phyloP scores from a whole-genome alignment of 2,113 vertebrate genomes.

The Zeus faber region DNA sequence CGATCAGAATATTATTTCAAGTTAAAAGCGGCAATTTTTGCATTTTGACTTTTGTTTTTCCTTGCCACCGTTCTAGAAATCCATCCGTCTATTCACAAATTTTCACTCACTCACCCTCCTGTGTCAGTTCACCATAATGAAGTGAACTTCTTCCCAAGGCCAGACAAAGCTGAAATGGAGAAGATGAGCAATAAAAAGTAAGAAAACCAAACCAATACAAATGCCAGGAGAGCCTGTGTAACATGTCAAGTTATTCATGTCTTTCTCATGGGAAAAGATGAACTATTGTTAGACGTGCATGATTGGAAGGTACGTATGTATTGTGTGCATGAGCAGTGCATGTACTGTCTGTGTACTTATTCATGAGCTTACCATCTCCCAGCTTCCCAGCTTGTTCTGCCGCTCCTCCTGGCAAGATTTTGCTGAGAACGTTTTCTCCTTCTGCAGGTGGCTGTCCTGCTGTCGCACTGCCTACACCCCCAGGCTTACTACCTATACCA shows the following conservation, averaged over 20 bases:
- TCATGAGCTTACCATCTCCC: constrained; percentile 84
- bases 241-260: not conserved
- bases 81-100: not conserved
- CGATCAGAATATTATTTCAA: not conserved
- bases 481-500: constrained; percentile 76
- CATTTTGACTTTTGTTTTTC: not conserved
- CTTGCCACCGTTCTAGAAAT: constrained; percentile 5
- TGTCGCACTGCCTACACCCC: constrained; percentile 69
- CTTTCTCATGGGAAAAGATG: no score
- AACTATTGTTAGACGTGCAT: not conserved
- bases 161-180: constrained; percentile 83
- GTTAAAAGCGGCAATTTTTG: no score
- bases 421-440: constrained; percentile 90
- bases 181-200: not conserved
- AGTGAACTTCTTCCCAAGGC: constrained; percentile 98
- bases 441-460: constrained; percentile 78
- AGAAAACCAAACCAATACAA: not conserved
- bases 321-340: not conserved
- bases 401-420: constrained; percentile 93
- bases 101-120: constrained; percentile 76
- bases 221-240: not conserved
- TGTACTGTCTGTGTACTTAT: no score
- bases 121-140: constrained; percentile 91
- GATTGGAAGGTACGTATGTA: not conserved
- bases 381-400: constrained; percentile 98